These are phyloP conservation scores for Sturmia bella DNA, from an alignment of 2,888 invertebrate species.

Conservation along the genomic window DNA sequence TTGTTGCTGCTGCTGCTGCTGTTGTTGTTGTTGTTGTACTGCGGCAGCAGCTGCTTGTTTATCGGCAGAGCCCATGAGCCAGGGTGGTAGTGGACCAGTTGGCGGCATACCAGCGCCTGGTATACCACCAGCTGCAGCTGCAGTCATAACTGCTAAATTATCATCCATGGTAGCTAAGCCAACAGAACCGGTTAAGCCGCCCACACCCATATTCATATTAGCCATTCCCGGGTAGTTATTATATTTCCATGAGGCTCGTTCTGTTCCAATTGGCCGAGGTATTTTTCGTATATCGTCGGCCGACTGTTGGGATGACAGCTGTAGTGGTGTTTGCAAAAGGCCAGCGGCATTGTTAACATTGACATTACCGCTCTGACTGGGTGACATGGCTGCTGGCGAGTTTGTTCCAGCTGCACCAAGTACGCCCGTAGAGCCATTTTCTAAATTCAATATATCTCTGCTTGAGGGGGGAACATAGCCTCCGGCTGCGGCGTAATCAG, in stretches of 20 bases:
- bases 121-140: slow-evolving; percentile 74
- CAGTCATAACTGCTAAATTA: slow-evolving; percentile 67
- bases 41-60: slow-evolving; percentile 63
- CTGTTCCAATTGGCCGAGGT: slow-evolving; percentile 91
- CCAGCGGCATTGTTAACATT: slow-evolving; percentile 64
- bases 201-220: slow-evolving; percentile 67
- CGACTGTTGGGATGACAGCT: slow-evolving; percentile 71
- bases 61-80: slow-evolving; percentile 75
- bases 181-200: slow-evolving; percentile 65
- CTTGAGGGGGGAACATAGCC: slow-evolving; percentile 75
- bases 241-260: slow-evolving; percentile 84
- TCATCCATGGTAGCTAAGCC: slow-evolving; percentile 75
- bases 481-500: slow-evolving; percentile 72
- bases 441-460: slow-evolving; percentile 79
- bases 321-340: slow-evolving; percentile 66
- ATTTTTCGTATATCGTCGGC: slow-evolving; percentile 81
- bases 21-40: slow-evolving; percentile 72
- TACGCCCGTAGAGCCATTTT: slow-evolving; percentile 77
- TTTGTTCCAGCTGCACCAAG: slow-evolving; percentile 76
- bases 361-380: slow-evolving; percentile 77
- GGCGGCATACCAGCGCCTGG: slow-evolving; percentile 67
- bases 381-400: slow-evolving; percentile 82
- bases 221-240: slow-evolving; percentile 78
- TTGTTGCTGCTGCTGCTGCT: slow-evolving; percentile 73
- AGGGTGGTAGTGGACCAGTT: slow-evolving; percentile 74